Conservation (phyloP, 2,888 invertebrate genomes). For the Coelopa pilipes region DNA sequence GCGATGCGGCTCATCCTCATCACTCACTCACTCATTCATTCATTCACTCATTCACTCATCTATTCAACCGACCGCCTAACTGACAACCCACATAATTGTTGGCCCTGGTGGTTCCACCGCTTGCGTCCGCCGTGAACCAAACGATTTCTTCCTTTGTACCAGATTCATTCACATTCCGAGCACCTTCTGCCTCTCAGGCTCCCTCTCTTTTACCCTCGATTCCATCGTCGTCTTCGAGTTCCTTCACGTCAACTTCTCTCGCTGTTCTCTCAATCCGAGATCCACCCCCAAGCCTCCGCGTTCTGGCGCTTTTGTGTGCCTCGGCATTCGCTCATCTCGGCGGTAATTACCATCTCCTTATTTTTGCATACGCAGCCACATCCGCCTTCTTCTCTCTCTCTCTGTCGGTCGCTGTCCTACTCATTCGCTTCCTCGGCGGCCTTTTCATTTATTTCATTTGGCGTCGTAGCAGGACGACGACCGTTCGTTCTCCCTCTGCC, state of each 20-base stretch:
- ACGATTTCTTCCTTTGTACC: not conserved
- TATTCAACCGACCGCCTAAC: not conserved
- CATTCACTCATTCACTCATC: too few species aligned
- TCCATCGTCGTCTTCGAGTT: not conserved
- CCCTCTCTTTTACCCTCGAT: not conserved
- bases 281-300: not conserved
- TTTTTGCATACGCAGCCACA: constrained; percentile 38
- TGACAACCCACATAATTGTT: not conserved
- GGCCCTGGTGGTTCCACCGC: too few species aligned
- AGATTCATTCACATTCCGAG: not conserved
- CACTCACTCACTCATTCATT: too few species aligned
- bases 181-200: not conserved
- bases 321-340: constrained; percentile 37
- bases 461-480: not conserved
- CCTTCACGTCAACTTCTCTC: not conserved
- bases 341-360: constrained; percentile 48
- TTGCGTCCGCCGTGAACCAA: not conserved
- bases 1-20: too few species aligned
- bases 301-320: not conserved
- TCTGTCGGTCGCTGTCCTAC: too few species aligned
- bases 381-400: not conserved
- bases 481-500: not conserved
- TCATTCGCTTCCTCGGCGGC: not conserved
- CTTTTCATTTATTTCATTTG: not conserved
- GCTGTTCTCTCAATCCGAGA: not conserved